These are phyloP conservation scores for Eupsittula cactorum DNA, from an alignment of 2,113 vertebrate species.

Conservation along the genomic window DNA sequence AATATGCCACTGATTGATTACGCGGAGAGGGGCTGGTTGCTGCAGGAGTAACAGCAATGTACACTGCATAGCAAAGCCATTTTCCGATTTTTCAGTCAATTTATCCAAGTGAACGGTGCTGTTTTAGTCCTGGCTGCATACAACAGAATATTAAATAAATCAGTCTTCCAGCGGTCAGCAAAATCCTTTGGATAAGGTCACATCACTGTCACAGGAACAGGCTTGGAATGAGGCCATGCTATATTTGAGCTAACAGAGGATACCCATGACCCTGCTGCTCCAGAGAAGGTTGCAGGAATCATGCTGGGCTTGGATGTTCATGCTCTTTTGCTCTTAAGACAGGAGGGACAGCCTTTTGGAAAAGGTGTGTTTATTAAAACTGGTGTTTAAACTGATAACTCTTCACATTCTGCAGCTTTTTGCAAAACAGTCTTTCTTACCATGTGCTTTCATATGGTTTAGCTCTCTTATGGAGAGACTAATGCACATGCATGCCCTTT, in stretches of 20 bases:
- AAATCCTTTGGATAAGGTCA: conserved; percentile 47
- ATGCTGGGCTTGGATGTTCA: fast-evolving
- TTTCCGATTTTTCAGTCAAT: not conserved
- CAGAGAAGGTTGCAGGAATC: not conserved
- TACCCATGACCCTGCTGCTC: not conserved
- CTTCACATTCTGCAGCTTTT: not conserved
- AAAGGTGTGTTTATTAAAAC: not conserved
- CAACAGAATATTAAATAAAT: conserved; percentile 36
- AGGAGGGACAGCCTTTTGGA: not conserved
- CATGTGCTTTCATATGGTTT: not conserved
- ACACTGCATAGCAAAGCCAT: not conserved
- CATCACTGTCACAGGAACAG: not conserved
- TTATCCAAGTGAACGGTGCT: not conserved
- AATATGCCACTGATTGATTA: not conserved
- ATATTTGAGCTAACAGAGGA: conserved; percentile 34
- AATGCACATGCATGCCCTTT: not conserved
- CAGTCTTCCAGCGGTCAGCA: conserved; percentile 23
- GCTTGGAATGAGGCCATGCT: conserved; percentile 3
- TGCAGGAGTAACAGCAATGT: not conserved
- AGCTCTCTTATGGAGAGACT: not conserved
- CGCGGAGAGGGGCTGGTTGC: not conserved
- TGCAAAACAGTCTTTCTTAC: not conserved
- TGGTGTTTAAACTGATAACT: not conserved
- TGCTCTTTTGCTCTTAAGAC: not conserved
- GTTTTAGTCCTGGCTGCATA: not conserved